These are phyloP conservation scores for Tetropium fuscum DNA, from an alignment of 2,888 invertebrate genomes.

Conservation along the genomic window DNA sequence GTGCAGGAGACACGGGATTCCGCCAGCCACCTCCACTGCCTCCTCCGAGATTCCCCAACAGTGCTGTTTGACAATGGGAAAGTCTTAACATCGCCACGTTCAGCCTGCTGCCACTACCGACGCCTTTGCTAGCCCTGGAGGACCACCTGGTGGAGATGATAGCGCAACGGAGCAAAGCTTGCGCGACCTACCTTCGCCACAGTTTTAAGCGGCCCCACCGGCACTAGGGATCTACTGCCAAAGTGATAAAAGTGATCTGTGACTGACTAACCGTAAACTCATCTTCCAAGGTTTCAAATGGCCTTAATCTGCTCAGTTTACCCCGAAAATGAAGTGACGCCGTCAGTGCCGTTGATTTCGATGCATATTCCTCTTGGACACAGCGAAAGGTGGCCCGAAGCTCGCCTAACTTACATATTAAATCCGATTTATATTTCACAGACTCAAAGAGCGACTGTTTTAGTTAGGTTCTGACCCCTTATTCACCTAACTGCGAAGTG, in stretches of 20 bases:
- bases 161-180: constrained; percentile 72
- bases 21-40: constrained; percentile 86
- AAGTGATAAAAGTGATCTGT: constrained; percentile 23
- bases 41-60: constrained; percentile 83
- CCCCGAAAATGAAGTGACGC: constrained; percentile 47
- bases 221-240: constrained; percentile 27
- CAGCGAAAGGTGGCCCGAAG: constrained; percentile 57
- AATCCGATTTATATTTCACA: constrained; percentile 25
- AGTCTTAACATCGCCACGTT: constrained; percentile 71
- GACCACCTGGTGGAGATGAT: constrained; percentile 73
- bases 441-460: constrained; percentile 46
- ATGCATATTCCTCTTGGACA: constrained; percentile 35
- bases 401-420: constrained; percentile 28
- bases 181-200: constrained; percentile 76
- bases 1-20: constrained; percentile 76
- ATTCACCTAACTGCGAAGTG: constrained; percentile 32
- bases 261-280: constrained; percentile 36
- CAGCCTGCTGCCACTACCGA: constrained; percentile 65
- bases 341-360: constrained; percentile 51
- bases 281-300: constrained; percentile 57
- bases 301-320: constrained; percentile 56
- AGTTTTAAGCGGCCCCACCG: constrained; percentile 69
- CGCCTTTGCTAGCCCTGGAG: constrained; percentile 68
- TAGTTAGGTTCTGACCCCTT: constrained; percentile 43
- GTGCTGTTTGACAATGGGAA: constrained; percentile 87